Base-by-base conservation (phyloP, 2,888 invertebrate species). In the Agrochola circellaris region DNA sequence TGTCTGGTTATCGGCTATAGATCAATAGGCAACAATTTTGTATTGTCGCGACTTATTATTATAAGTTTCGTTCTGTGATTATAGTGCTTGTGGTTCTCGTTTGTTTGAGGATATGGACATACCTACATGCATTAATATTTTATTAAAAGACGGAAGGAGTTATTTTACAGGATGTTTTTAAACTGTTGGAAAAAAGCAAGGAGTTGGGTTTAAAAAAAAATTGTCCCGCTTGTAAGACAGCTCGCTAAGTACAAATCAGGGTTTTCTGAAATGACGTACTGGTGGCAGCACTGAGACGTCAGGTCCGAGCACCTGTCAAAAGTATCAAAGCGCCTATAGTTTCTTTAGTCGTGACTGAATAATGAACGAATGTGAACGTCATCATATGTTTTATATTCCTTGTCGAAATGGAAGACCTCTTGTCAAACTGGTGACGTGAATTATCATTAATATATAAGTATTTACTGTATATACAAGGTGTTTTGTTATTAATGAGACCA, bases 1-100 rank as follows among this genome's bases (percentile, higher is more conserved):
- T 42, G 60, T 3, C n/a, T 38, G 42, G 45, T 75, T 69, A 82
- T 77, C 64, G 45, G 48, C 48, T 66, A 45, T 66, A 42, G 30
- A 65, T 77, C 70, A 83, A 70, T 80, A 83, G 61, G 45, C 15
- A 34, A n/a, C 30, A 17, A 30, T 61, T 70, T 82, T 64, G 51
- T 15, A 56, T 34, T 51, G 42, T 64, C n/a, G 26, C 58, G 13
- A 45, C 20, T 58, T 68, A 64, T 64, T 45, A 56, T 64, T 76
- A 42, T 45, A 82, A 54, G n/a, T 45, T 26, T 38, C 20, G 30
- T 56, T 48, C 20, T 64, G n/a, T 68, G 34, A 65, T 30, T 81
- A 34, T 54, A 65, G 23, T 70, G 23, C 20, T 62, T 65, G 11
- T 26, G n/a, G n/a, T n/a, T n/a, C n/a, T n/a, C 38, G 54, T 70